phyloP scores from a whole-genome alignment of 2,888 invertebrate genomes.

The Penaeus monodon region DNA sequence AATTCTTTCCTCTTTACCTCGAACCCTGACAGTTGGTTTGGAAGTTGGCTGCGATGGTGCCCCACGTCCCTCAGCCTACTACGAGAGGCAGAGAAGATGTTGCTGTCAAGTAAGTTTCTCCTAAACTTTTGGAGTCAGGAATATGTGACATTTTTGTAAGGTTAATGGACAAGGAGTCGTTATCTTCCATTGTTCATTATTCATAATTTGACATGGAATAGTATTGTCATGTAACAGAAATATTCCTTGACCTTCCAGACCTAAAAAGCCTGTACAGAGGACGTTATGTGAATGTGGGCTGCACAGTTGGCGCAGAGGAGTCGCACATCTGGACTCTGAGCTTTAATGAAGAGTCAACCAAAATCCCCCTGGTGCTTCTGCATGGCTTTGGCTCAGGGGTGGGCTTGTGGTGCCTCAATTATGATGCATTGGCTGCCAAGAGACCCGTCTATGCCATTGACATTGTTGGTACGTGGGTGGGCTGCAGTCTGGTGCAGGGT shows the following conservation, averaged over 20 bases:
- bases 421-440: conserved; percentile 83
- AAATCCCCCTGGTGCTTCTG: conserved; percentile 87
- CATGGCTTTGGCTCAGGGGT: conserved; percentile 96
- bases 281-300: conserved; percentile 82
- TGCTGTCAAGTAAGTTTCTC: conserved; percentile 71
- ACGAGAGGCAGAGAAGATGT: conserved; percentile 77
- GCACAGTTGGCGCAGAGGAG: conserved; percentile 74
- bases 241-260: conserved; percentile 70
- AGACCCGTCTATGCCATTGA: conserved; percentile 94
- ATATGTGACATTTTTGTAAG: too few species aligned
- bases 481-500: neutral
- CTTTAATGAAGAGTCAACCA: conserved; percentile 76
- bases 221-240: too few species aligned
- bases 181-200: too few species aligned
- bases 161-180: too few species aligned
- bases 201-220: too few species aligned
- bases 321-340: conserved; percentile 81
- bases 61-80: conserved; percentile 83
- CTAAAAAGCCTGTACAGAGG: conserved; percentile 81
- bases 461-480: conserved; percentile 75
- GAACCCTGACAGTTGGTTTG: conserved; percentile 70
- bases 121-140: too few species aligned
- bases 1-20: conserved; percentile 28
- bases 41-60: conserved; percentile 82
- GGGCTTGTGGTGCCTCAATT: conserved; percentile 92